Conservation (phyloP, 2,113 vertebrate species). For the Turdus rufiventris region DNA sequence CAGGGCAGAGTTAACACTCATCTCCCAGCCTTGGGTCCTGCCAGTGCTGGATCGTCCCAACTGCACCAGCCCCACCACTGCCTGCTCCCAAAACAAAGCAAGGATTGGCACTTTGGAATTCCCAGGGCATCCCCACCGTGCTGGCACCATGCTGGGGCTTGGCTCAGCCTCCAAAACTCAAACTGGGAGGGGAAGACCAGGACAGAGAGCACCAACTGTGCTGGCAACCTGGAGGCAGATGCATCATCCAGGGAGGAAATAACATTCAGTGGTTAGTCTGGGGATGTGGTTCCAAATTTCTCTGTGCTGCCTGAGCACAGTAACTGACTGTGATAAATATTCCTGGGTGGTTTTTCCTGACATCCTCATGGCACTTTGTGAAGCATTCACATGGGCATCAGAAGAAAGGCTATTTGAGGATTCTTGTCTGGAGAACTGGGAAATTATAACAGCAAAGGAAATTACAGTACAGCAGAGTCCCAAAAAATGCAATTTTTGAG, state of each 20-base stretch:
- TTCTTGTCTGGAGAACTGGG: background rate
- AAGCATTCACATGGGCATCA: background rate
- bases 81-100: background rate
- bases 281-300: background rate
- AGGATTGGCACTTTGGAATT: background rate
- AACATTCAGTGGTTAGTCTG: background rate
- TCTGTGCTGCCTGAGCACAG: background rate
- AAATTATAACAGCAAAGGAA: background rate
- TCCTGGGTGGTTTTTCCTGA: background rate
- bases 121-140: background rate
- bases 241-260: background rate
- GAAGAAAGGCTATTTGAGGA: background rate
- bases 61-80: background rate
- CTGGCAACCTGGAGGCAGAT: background rate
- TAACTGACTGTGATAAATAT: no score
- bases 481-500: background rate
- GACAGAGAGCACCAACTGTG: background rate
- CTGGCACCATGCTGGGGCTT: accelerated
- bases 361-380: background rate
- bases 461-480: accelerated
- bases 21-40: background rate
- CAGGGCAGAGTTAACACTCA: background rate
- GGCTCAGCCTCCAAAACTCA: background rate
- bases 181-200: background rate
- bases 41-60: background rate